phyloP scores from a whole-genome alignment of 2,113 vertebrate genomes.

The Phodopus roborovskii region DNA sequence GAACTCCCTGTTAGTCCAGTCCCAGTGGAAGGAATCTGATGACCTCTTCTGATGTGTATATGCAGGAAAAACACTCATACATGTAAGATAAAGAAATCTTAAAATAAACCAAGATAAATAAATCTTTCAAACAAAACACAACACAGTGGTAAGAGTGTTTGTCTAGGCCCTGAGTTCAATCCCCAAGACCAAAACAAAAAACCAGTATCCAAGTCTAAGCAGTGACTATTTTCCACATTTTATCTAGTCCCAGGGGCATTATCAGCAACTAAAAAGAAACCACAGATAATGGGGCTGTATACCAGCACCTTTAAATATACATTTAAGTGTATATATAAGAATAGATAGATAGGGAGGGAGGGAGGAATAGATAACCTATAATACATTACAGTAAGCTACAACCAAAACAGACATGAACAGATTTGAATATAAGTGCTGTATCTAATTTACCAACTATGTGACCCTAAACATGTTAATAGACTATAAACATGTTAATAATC shows the following conservation, averaged over 20 bases:
- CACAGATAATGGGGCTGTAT: conserved; percentile 7
- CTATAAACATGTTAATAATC: neutral
- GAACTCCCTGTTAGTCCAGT: neutral
- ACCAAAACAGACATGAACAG: neutral
- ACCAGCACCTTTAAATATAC: neutral
- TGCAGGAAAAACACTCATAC: neutral
- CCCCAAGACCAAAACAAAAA: neutral
- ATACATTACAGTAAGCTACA: neutral
- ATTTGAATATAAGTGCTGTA: neutral
- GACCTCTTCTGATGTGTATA: neutral
- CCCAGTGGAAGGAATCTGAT: neutral
- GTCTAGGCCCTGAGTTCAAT: neutral
- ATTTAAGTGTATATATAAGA: neutral
- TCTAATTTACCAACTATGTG: neutral
- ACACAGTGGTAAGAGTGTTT: neutral
- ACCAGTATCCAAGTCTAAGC: neutral
- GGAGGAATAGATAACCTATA: neutral
- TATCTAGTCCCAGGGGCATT: neutral
- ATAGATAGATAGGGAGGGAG: neutral
- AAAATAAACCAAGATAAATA: neutral
- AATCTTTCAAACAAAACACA: neutral
- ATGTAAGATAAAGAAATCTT: neutral
- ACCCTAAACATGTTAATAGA: neutral
- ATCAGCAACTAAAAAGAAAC: conserved; percentile 63
- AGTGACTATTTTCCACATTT: conserved; percentile 44